phyloP scores from a whole-genome alignment of 2,888 invertebrate genomes.

The Augiades crinisus region DNA sequence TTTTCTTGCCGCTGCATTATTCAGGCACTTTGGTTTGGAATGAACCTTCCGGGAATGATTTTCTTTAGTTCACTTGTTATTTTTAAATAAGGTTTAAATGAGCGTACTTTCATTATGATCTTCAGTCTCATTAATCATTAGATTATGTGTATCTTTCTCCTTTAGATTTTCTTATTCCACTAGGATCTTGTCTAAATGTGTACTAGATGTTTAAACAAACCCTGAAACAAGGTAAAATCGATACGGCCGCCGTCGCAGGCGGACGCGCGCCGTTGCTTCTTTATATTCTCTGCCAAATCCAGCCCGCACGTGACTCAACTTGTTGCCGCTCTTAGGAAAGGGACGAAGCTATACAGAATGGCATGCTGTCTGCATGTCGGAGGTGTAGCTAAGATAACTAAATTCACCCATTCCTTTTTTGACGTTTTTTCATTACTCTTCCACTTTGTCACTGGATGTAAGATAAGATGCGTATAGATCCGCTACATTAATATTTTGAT shows the following conservation, averaged over 20 bases:
- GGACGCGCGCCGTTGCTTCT: conserved; percentile 70
- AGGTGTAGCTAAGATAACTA: conserved; percentile 8
- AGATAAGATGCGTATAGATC: too few species aligned
- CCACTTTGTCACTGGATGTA: too few species aligned
- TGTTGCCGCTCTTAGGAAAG: conserved; percentile 57
- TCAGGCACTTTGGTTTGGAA: conserved; percentile 7
- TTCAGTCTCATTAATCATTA: too few species aligned
- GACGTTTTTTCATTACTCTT: background rate
- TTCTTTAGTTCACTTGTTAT: background rate
- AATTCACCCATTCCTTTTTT: background rate
- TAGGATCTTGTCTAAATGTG: conserved; percentile 38
- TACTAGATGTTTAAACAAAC: conserved; percentile 56
- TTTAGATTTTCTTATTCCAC: background rate
- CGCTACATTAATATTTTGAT: too few species aligned
- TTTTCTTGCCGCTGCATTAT: conserved; percentile 15
- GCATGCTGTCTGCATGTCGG: background rate
- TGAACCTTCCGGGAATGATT: background rate
- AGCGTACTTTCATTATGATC: too few species aligned
- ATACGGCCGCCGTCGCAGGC: conserved; percentile 61
- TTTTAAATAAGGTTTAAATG: background rate
- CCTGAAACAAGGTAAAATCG: conserved; percentile 69
- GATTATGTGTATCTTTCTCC: background rate
- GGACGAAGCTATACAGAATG: conserved; percentile 40
- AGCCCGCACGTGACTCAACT: conserved; percentile 76
- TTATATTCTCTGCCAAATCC: conserved; percentile 68